A percentile compares a stretch with the other conserved stretches of the same genome.
Evolutionary conservation across 2,888 invertebrate species (phyloP).

Genomic region (Calephelis perditalis): DNA sequence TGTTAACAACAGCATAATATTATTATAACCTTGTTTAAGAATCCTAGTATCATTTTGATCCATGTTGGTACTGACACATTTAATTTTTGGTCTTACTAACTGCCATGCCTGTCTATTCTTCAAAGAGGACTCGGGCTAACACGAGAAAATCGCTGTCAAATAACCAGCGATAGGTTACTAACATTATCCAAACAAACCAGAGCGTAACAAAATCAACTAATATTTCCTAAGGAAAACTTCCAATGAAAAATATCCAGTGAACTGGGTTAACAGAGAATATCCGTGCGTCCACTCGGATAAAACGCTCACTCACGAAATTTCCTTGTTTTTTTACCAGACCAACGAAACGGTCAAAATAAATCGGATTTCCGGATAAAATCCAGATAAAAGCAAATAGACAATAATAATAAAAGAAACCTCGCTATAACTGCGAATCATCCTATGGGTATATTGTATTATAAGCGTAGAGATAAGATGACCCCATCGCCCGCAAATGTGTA

Average conservation of each 20-base stretch:
- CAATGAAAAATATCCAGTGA: not conserved
- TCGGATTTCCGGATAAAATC: slow-evolving; percentile 11
- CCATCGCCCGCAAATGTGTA: too few relatives aligned
- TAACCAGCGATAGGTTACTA: not conserved
- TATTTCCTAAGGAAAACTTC: slow-evolving; percentile 1
- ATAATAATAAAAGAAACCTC: slow-evolving; percentile 8
- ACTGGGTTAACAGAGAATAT: slow-evolving; percentile 6
- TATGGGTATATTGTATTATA: too few relatives aligned
- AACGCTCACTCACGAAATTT: slow-evolving; percentile 12
- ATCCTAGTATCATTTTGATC: too few relatives aligned
- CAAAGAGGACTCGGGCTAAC: too few relatives aligned
- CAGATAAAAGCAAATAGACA: slow-evolving; percentile 11
- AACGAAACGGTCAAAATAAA: slow-evolving; percentile 9
- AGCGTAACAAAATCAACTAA: not conserved
- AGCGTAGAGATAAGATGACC: too few relatives aligned
- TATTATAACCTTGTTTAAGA: too few relatives aligned
- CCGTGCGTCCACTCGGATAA: slow-evolving; percentile 10
- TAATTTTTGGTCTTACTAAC: too few relatives aligned
- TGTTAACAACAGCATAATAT: too few relatives aligned
- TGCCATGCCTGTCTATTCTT: too few relatives aligned
- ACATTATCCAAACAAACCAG: not conserved
- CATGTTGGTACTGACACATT: too few relatives aligned
- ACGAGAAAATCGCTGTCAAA: too few relatives aligned
- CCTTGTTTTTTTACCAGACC: slow-evolving; percentile 13
- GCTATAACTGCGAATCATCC: not conserved